These are phyloP conservation scores for Myotis pilosus DNA, from an alignment of 2,797 vertebrate genomes.

Conservation along the genomic window DNA sequence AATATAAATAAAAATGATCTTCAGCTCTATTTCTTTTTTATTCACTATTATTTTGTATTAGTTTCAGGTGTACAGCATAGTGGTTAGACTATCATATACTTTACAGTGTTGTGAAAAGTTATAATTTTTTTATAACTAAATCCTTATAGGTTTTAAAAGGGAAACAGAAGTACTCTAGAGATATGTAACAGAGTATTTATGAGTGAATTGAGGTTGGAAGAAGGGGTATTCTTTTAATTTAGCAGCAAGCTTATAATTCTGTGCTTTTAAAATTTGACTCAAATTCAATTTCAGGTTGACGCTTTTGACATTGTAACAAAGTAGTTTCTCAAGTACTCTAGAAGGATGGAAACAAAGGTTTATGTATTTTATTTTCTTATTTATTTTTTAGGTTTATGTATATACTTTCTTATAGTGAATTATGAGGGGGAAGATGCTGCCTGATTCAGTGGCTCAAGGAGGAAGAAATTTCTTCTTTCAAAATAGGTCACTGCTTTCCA, in stretches of 20 bases:
- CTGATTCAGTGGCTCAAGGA: not conserved
- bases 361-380: not conserved
- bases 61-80: not conserved
- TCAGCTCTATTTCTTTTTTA: not conserved
- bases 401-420: slow-evolving; percentile 17
- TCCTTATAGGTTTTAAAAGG: slow-evolving; percentile 2
- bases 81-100: not conserved
- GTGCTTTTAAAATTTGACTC: not conserved
- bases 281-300: slow-evolving; percentile 28
- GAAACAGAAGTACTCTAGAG: not conserved
- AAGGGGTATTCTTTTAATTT: not conserved
- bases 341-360: not conserved
- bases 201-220: not conserved
- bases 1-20: not conserved
- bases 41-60: not conserved
- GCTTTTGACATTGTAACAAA: not conserved
- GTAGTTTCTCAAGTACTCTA: not conserved
- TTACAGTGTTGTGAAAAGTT: slow-evolving; percentile 13
- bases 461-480: slow-evolving; percentile 16
- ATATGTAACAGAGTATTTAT: not conserved
- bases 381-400: not conserved
- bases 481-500: not conserved
- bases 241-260: not conserved
- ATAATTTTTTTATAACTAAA: not conserved
- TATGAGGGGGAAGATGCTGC: not conserved